Evolutionary conservation across 2,113 vertebrate genomes (phyloP).

Genomic region (Castor canadensis): DNA sequence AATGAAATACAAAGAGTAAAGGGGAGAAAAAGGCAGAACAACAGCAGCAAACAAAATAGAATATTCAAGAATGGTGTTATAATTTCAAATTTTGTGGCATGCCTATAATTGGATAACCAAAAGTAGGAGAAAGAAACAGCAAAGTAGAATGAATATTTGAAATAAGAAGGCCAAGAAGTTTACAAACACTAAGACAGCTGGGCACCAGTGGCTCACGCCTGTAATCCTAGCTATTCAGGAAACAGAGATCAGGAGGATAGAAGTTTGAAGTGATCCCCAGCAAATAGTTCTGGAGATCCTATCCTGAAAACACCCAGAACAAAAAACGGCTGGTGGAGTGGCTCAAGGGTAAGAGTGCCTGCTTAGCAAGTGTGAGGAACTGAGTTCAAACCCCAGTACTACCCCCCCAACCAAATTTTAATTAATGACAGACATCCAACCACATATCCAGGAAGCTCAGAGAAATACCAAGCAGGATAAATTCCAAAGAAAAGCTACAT

Average conservation of each 20-base stretch:
- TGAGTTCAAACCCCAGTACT: too few species aligned
- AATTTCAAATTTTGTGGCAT: neutral
- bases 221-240: too few species aligned
- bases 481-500: neutral
- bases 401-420: too few species aligned
- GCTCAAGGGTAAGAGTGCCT: too few species aligned
- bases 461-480: neutral
- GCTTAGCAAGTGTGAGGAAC: too few species aligned
- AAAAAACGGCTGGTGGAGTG: too few species aligned
- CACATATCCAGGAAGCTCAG: neutral
- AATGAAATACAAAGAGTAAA: neutral
- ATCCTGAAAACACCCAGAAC: too few species aligned
- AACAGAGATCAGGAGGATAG: too few species aligned
- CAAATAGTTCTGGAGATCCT: too few species aligned
- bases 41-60: neutral
- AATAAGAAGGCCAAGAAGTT: neutral
- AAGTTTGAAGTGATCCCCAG: too few species aligned
- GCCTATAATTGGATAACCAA: neutral
- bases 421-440: neutral
- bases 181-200: too few species aligned
- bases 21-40: neutral
- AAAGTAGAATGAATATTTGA: neutral
- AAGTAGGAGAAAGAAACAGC: neutral
- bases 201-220: too few species aligned
- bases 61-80: neutral